Conservation (phyloP, 1,140 invertebrate species). For the Lerema accius region DNA sequence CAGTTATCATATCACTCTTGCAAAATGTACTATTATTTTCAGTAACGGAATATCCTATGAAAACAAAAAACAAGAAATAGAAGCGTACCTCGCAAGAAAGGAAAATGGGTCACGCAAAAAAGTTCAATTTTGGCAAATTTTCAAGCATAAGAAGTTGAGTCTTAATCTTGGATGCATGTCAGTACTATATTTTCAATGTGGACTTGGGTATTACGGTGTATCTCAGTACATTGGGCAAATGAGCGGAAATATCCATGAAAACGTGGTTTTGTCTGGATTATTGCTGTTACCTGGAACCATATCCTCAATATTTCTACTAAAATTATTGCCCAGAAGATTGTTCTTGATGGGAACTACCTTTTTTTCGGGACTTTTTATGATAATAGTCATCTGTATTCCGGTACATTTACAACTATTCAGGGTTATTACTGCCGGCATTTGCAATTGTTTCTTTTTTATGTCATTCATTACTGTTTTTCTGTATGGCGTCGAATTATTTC, state of each 20-base stretch:
- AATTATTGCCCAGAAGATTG: constrained; percentile 83
- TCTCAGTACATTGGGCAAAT: constrained; percentile 88
- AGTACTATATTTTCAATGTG: constrained; percentile 87
- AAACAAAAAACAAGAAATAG: constrained; percentile 52
- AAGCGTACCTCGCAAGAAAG: constrained; percentile 42
- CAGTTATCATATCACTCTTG: too few species aligned
- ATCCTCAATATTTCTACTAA: constrained; percentile 85
- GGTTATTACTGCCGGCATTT: constrained; percentile 81
- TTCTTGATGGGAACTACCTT: constrained; percentile 84
- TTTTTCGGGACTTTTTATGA: constrained; percentile 83
- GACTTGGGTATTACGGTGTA: constrained; percentile 89
- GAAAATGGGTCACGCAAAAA: constrained; percentile 29
- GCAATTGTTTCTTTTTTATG: constrained; percentile 81
- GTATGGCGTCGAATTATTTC: constrained; percentile 83
- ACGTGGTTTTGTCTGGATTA: constrained; percentile 86
- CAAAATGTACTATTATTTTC: too few species aligned
- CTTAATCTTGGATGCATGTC: constrained; percentile 80
- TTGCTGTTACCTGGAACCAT: constrained; percentile 86
- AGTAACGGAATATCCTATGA: constrained; percentile 45
- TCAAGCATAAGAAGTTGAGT: constrained; percentile 51
- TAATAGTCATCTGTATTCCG: constrained; percentile 83
- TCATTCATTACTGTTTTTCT: constrained; percentile 83
- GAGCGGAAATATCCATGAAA: constrained; percentile 87
- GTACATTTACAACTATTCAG: constrained; percentile 44
- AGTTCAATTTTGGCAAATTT: constrained; percentile 59